These are phyloP conservation scores for Temnothorax nylanderi DNA, from an alignment of 1,140 invertebrate genomes.

Conservation along the genomic window DNA sequence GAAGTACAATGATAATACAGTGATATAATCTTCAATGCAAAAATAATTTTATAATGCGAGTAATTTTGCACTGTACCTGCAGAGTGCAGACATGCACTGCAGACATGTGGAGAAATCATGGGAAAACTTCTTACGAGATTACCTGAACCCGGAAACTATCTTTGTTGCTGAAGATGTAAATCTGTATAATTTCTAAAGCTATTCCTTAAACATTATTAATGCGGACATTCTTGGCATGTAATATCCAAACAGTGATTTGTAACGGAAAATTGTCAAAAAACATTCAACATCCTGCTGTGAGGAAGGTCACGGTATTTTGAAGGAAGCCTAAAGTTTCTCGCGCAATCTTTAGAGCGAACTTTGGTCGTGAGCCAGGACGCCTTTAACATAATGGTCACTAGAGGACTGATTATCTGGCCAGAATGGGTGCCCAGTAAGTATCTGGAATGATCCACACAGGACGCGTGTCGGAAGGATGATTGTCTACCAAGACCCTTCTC, in stretches of 20 bases:
- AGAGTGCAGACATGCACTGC: background rate
- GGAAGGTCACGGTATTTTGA: background rate
- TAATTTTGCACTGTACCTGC: too few species aligned
- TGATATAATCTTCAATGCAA: background rate
- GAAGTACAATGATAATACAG: background rate
- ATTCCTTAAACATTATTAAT: background rate
- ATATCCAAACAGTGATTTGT: background rate
- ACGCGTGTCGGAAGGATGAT: conserved; percentile 11
- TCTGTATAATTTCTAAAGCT: background rate
- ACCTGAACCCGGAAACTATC: background rate
- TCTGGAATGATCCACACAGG: background rate
- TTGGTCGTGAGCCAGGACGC: background rate
- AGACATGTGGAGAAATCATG: background rate
- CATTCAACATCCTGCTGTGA: background rate
- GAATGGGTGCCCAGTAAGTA: conserved; percentile 34
- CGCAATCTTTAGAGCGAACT: background rate
- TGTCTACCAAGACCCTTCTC: background rate
- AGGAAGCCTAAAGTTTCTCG: background rate
- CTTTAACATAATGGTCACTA: conserved; percentile 15
- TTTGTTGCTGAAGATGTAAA: background rate
- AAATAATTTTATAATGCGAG: background rate
- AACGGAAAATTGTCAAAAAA: background rate
- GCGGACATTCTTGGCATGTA: too few species aligned
- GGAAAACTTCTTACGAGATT: background rate
- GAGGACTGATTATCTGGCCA: conserved; percentile 50